Conservation (phyloP, 2,113 vertebrate genomes). For the Penelope pileata region DNA sequence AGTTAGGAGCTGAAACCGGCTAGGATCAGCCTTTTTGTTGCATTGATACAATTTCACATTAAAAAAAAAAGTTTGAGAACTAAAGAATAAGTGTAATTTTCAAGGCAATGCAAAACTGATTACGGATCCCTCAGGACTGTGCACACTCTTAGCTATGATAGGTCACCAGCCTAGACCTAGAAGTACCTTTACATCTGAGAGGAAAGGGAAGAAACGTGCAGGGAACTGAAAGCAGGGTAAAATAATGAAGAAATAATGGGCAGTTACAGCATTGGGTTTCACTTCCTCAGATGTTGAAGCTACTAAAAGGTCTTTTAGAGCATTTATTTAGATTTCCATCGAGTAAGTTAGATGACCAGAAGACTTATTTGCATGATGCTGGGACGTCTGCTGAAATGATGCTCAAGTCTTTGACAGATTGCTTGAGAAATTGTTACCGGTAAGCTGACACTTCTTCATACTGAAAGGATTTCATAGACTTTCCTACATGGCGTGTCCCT, state of each 20-base stretch:
- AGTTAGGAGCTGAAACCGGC: background rate
- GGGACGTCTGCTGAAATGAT: background rate
- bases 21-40: background rate
- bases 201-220: background rate
- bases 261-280: constrained; percentile 24
- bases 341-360: background rate
- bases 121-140: background rate
- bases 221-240: constrained; percentile 23
- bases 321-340: background rate
- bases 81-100: background rate
- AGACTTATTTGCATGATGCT: background rate
- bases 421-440: background rate
- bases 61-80: background rate
- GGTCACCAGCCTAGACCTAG: background rate
- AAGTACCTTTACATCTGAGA: constrained; percentile 15
- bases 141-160: background rate
- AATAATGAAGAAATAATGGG: constrained; percentile 33
- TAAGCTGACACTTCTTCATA: background rate
- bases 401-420: background rate
- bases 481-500: background rate
- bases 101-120: background rate
- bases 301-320: background rate
- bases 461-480: background rate
- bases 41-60: background rate
- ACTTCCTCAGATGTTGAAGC: background rate